Base-by-base conservation (phyloP, 1,140 invertebrate genomes). In the Megalonaias nervosa region DNA sequence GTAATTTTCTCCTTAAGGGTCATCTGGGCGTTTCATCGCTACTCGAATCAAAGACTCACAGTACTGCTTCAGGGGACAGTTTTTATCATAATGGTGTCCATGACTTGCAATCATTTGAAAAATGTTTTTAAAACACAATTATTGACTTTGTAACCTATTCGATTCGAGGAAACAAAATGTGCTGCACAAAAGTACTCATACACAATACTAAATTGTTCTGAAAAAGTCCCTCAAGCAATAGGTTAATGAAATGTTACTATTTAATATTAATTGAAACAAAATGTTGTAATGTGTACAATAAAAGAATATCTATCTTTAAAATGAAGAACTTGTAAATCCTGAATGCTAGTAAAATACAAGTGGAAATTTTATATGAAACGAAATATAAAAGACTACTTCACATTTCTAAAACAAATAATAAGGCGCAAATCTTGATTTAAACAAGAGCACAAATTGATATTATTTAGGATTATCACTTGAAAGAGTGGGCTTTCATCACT, bases 111-210 rank as follows among this genome's bases (percentile, higher is more conserved):
- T 73, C 71, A 57, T 55, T 21, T 73, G 15, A 65, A 23, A 73
- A 65, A 65, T 73, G 71, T 65, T 73, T 73, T 5, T 31, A 73
- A 73, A 48, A 73, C 11, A 64, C 60, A 73, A 73, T 60, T 65
- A 60, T 73, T 38, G 48, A 48, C 55, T 56, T 55, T 31, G 12
- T 23, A 23, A 65, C 65, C 71, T 73, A 31, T 1, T 31, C 31
- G 5, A 31, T 31, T 1, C 31, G 31, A 31, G 5, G 1, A 31
- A 31, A 31, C 31, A 31, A 31, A 31, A 31, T 31, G 5, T 31
- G 31, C 5, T 2, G 5, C 31, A 31, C 1, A 31, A 31, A 31
- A 31, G 5, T 1, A 31, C 31, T 31, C 1, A 31, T 31, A 5
- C 31, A 31, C 31, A 31, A 31, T 31, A 31, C 31, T 31, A 31